Conservation (phyloP, 2,888 invertebrate species). For the Esperia sulphurella region DNA sequence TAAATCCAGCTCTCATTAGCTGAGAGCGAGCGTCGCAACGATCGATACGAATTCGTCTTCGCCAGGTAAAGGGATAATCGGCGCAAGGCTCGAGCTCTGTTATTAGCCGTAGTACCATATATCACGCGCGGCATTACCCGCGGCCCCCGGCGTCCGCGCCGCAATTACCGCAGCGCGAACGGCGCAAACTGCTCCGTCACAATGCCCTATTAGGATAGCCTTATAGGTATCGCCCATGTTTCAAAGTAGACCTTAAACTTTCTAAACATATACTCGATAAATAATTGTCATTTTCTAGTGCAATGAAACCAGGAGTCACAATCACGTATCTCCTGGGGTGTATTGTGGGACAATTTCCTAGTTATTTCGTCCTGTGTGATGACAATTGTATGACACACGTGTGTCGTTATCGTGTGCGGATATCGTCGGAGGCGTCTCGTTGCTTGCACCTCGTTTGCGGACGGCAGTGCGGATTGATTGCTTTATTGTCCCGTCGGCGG, state of each 20-base stretch:
- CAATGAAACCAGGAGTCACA: background rate
- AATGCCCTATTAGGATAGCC: slow-evolving; percentile 54
- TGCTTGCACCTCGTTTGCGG: slow-evolving; percentile 52
- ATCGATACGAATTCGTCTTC: slow-evolving; percentile 74
- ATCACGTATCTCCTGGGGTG: slow-evolving; percentile 10
- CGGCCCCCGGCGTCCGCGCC: slow-evolving; percentile 67
- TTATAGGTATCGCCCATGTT: slow-evolving; percentile 24
- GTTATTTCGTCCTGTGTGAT: slow-evolving; percentile 13
- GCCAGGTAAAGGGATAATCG: slow-evolving; percentile 73
- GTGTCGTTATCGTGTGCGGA: slow-evolving; percentile 32
- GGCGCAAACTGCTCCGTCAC: slow-evolving; percentile 46
- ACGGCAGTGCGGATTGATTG: slow-evolving; percentile 66
- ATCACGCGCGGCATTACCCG: slow-evolving; percentile 70
- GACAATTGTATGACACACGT: slow-evolving; percentile 21
- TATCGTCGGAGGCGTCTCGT: slow-evolving; percentile 32
- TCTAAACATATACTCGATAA: slow-evolving; percentile 13
- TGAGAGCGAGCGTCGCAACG: slow-evolving; percentile 59
- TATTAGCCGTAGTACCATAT: slow-evolving; percentile 76
- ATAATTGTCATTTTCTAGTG: slow-evolving; percentile 17
- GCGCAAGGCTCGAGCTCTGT: slow-evolving; percentile 59
- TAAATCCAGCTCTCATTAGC: slow-evolving; percentile 74
- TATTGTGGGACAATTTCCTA: slow-evolving; percentile 11
- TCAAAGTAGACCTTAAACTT: slow-evolving; percentile 13
- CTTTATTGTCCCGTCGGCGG: slow-evolving; percentile 66
- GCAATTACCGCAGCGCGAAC: slow-evolving; percentile 60